Evolutionary conservation across 2,888 invertebrate species (phyloP).

Genomic region (Lissonota sp.): DNA sequence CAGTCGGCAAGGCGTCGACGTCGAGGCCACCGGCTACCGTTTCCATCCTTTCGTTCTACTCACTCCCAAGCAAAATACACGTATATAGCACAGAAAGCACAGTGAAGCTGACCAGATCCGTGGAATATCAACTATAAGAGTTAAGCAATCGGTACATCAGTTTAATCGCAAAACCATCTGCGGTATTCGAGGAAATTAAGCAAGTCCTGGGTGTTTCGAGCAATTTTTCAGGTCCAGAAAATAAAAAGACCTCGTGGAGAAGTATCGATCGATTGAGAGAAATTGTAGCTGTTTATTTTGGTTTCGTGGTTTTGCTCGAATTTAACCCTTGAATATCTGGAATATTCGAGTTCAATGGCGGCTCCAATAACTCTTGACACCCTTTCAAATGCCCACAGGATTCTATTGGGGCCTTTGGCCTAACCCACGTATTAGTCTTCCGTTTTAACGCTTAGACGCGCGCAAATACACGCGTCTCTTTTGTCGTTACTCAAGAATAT

Average conservation of each 20-base stretch:
- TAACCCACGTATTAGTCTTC: conserved; percentile 19
- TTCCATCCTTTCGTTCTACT: conserved; percentile 6
- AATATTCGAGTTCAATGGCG: conserved; percentile 13
- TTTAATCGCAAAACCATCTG: too few relatives aligned
- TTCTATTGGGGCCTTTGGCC: neutral
- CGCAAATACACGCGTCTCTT: neutral
- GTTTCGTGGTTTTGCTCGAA: too few relatives aligned
- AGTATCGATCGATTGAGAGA: too few relatives aligned
- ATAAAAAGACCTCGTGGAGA: too few relatives aligned
- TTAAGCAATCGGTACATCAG: neutral
- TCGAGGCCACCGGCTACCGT: conserved; percentile 32
- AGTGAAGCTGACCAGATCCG: conserved; percentile 17
- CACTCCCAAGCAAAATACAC: neutral
- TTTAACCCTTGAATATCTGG: too few relatives aligned
- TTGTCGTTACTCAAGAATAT: conserved; percentile 12
- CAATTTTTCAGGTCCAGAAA: too few relatives aligned
- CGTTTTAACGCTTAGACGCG: too few relatives aligned
- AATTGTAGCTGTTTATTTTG: too few relatives aligned
- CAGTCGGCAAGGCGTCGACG: conserved; percentile 39
- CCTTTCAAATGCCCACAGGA: neutral
- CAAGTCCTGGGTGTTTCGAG: too few relatives aligned
- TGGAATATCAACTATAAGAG: neutral
- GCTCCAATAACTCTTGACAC: conserved; percentile 28
- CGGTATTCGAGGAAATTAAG: too few relatives aligned
- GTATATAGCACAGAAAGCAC: neutral